phyloP scores from a whole-genome alignment of 2,888 invertebrate species.

The Rhopalosiphum nymphaeae region DNA sequence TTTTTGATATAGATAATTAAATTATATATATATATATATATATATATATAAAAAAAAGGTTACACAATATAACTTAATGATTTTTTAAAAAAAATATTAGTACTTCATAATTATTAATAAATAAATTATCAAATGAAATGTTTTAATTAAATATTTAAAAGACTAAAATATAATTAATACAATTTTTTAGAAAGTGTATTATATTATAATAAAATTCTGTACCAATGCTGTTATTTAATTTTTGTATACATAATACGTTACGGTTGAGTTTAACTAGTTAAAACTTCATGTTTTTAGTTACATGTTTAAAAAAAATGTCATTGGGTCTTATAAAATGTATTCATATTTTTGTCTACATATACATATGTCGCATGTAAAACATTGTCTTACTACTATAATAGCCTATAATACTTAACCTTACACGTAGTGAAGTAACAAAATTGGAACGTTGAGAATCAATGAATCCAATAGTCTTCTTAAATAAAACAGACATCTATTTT shows the following conservation, averaged over 20 bases:
- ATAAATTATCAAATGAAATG: neutral
- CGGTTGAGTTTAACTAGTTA: neutral
- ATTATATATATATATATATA: no score
- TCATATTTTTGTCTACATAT: neutral
- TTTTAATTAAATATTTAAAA: neutral
- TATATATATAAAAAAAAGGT: no score
- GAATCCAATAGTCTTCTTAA: neutral
- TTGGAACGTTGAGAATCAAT: neutral
- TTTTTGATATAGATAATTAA: neutral
- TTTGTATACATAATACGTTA: neutral
- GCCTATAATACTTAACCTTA: neutral
- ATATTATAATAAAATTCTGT: neutral
- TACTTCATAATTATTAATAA: neutral
- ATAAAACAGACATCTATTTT: neutral
- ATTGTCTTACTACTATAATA: neutral
- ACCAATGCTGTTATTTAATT: neutral
- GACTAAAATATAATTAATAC: neutral
- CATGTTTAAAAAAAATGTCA: neutral
- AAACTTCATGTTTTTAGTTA: neutral
- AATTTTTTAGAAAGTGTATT: neutral
- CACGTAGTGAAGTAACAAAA: neutral
- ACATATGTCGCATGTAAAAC: neutral
- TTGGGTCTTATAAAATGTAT: neutral
- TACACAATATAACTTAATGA: no score
- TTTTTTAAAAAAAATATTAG: no score